Evolutionary conservation across 2,113 vertebrate species (phyloP), one percentile per base, ranked within the genome.

Genomic region (Martes martes): DNA sequence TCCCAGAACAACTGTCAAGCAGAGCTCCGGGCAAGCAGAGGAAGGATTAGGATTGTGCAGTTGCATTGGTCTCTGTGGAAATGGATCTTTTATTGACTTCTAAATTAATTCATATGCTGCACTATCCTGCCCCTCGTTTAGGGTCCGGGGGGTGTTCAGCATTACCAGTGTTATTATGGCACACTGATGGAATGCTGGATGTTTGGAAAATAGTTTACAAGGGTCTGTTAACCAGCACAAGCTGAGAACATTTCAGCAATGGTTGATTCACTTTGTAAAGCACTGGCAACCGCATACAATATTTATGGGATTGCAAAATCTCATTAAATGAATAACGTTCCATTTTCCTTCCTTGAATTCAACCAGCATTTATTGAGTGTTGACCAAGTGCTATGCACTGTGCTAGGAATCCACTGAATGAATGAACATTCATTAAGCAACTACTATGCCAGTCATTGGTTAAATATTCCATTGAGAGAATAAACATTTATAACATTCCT

Each of bases 251-350:
- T 96, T 96, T 97, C 73, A 97, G 76, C 65, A 96, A 82, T 24
- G 61, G 92, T 50, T 93, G 93, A 84, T 97, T 96, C 82, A 87
- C 80, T 97, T 92, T 94, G 86, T 88, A 96, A 91, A 96, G 76
- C 76, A 31, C 84, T 96, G 92, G 88, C 94, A 96, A 82, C 67
- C 88, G 16, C 55, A 57, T 61, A 61, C 52, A 91, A 31, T 96
- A 94, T 97, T 98, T 97, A 96, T 94, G 59, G 84, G 89, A 95
- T 91, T 96, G 88, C 88, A 97, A 98, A 98, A 97, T 97, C 91
- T 94, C 65, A 92, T 95, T 96, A 88, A 96, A 80, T 89, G 78
- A 96, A 93, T 94, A 89, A 95, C 91, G n/a, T 95, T 89, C 88
- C 76, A 71, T 91, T 95, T 97, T 92, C 74, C 84, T 42, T 91